These are phyloP conservation scores for Apamea anceps DNA, from an alignment of 2,888 invertebrate genomes.

Conservation along the genomic window DNA sequence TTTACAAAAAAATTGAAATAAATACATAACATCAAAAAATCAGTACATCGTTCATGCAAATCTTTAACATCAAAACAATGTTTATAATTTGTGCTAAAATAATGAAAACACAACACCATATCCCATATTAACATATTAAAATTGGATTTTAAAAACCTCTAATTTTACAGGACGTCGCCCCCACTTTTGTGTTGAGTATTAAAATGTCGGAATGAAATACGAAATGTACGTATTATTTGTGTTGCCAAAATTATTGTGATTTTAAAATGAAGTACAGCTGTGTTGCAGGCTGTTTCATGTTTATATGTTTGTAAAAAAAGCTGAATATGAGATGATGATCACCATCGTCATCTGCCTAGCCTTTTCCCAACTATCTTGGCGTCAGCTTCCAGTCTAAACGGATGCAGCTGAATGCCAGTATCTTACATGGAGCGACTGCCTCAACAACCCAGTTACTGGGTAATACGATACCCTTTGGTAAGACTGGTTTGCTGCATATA, in stretches of 20 bases:
- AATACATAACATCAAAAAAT: not conserved
- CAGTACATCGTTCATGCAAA: conserved; percentile 3
- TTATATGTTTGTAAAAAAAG: not conserved
- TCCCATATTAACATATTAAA: conserved; percentile 70
- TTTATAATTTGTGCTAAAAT: conserved; percentile 57
- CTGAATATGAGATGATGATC: too few species aligned
- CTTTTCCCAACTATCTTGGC: too few species aligned
- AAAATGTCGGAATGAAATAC: conserved; percentile 50
- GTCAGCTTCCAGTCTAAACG: too few species aligned
- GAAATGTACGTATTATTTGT: conserved; percentile 55
- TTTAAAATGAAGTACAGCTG: conserved; percentile 6
- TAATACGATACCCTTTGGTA: too few species aligned
- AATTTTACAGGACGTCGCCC: conserved; percentile 74
- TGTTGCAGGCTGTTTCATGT: not conserved
- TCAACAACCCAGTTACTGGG: too few species aligned
- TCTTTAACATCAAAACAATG: conserved; percentile 30
- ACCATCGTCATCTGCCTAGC: too few species aligned
- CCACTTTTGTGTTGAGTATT: conserved; percentile 59
- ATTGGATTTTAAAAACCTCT: conserved; percentile 74
- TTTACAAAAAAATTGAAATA: not conserved
- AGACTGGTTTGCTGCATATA: too few species aligned
- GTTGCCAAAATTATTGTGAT: conserved; percentile 34
- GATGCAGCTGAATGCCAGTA: too few species aligned
- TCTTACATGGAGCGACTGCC: too few species aligned
- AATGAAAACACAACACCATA: conserved; percentile 53